These are phyloP conservation scores for Chelon auratus DNA, from an alignment of 2,797 vertebrate genomes.

Conservation along the genomic window DNA sequence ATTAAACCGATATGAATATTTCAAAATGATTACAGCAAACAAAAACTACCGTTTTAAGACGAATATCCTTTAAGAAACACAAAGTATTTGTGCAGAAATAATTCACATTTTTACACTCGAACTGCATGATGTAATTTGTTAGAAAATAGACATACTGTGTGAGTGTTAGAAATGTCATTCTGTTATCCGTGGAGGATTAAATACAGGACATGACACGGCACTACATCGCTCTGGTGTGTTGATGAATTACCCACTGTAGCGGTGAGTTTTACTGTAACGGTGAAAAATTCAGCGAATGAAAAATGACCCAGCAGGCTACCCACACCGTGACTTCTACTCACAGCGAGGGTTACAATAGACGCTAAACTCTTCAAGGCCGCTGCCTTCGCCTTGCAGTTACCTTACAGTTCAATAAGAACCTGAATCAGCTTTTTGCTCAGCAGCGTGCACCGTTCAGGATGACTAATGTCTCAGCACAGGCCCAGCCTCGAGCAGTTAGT, in stretches of 20 bases:
- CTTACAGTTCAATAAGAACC: slow-evolving; percentile 63
- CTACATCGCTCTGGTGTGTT: slow-evolving; percentile 35
- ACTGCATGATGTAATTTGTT: slow-evolving; percentile 40
- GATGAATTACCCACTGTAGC: slow-evolving; percentile 62
- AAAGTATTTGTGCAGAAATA: slow-evolving; percentile 11
- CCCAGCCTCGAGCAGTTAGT: slow-evolving; percentile 22
- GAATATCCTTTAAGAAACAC: slow-evolving; percentile 4
- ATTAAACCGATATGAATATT: neutral
- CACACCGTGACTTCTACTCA: slow-evolving; percentile 36
- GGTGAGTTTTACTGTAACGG: slow-evolving; percentile 52
- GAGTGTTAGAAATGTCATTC: slow-evolving; percentile 48
- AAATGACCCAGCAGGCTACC: slow-evolving; percentile 59
- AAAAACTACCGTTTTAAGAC: neutral
- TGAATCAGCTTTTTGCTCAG: slow-evolving; percentile 69
- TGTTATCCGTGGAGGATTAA: slow-evolving; percentile 53
- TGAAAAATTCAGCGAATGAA: slow-evolving; percentile 64
- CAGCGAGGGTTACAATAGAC: slow-evolving; percentile 52
- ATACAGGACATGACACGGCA: slow-evolving; percentile 59
- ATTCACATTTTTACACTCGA: slow-evolving; percentile 20
- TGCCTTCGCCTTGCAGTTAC: slow-evolving; percentile 34
- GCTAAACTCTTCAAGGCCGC: slow-evolving; percentile 67
- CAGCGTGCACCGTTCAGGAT: slow-evolving; percentile 44
- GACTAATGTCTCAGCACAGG: slow-evolving; percentile 58
- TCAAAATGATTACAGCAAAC: neutral
- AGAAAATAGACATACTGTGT: slow-evolving; percentile 6